Evolutionary conservation across 2,113 vertebrate species (phyloP).

Genomic region (Catharus minimus): DNA sequence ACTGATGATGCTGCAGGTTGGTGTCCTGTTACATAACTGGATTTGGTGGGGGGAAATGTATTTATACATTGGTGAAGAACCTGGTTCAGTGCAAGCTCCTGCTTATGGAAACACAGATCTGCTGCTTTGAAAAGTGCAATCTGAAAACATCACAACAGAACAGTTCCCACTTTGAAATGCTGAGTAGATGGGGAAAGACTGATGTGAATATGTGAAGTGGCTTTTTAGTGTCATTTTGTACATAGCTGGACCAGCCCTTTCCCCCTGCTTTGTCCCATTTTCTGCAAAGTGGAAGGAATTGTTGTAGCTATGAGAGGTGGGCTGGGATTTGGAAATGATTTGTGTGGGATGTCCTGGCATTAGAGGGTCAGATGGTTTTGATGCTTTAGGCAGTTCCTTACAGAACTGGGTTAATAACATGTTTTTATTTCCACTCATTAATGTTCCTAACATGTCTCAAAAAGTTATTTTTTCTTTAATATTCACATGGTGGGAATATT

Average conservation of each 20-base stretch:
- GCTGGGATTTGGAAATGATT: neutral
- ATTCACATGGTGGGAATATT: neutral
- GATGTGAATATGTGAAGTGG: neutral
- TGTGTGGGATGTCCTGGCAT: neutral
- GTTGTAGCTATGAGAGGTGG: neutral
- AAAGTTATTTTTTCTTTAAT: neutral
- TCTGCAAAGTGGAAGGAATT: neutral
- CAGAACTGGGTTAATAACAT: neutral
- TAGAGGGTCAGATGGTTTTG: accelerated
- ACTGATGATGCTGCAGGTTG: neutral
- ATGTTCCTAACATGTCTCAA: neutral
- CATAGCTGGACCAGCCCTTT: too few species aligned
- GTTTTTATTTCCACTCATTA: neutral
- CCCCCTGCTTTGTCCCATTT: neutral
- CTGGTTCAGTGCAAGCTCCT: neutral
- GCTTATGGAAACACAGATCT: neutral
- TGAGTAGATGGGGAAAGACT: neutral
- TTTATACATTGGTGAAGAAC: neutral
- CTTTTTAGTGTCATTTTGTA: neutral
- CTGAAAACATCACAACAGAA: neutral
- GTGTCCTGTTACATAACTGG: neutral
- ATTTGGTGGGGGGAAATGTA: neutral
- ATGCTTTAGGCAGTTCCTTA: neutral
- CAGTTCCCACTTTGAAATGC: neutral
- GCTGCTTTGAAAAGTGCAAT: neutral